These are phyloP conservation scores for Drymodes brunneopygia DNA, from an alignment of 2,113 vertebrate genomes.

Conservation along the genomic window DNA sequence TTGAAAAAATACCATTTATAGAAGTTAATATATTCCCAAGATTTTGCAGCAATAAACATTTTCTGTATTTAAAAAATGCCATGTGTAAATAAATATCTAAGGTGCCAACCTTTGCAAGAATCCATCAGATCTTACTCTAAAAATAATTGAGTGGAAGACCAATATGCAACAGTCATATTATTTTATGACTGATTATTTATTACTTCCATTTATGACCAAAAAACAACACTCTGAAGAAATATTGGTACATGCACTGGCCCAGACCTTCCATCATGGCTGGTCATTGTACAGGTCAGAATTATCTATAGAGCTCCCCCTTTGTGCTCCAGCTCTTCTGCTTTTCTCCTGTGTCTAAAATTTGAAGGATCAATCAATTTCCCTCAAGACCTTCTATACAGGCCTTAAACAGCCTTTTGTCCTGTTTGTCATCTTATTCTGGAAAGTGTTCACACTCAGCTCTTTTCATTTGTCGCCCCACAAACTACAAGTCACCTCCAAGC, in stretches of 20 bases:
- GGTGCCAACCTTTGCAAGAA: background rate
- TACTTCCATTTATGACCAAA: background rate
- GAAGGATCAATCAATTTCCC: background rate
- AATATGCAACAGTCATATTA: background rate
- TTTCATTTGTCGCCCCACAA: background rate
- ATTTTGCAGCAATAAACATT: background rate
- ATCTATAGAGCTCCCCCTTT: background rate
- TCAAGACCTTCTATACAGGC: background rate
- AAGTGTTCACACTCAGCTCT: background rate
- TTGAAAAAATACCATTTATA: background rate
- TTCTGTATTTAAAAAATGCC: background rate
- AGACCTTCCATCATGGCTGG: background rate
- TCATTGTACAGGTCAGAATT: background rate
- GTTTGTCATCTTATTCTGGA: background rate
- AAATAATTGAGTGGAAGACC: background rate
- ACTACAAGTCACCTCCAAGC: background rate
- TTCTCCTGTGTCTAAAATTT: background rate
- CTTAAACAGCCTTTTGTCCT: background rate
- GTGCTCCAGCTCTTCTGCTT: background rate
- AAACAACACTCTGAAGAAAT: background rate
- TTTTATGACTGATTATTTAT: background rate
- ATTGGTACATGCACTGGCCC: background rate
- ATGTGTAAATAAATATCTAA: background rate
- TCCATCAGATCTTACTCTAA: background rate
- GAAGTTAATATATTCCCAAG: background rate